phyloP scores from a whole-genome alignment of 2,888 invertebrate genomes.

The Spilarctia lutea region DNA sequence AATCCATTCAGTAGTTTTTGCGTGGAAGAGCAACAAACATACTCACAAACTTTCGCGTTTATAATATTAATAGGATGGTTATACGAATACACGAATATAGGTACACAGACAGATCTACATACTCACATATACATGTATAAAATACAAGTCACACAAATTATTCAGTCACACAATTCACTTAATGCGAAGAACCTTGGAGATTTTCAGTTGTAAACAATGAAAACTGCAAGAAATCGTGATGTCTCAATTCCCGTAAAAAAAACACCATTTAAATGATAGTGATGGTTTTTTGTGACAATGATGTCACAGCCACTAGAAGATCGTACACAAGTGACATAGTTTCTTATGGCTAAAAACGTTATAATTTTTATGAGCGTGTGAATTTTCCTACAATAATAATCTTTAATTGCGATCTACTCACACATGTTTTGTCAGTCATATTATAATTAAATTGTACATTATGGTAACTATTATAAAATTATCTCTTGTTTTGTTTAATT shows the following conservation, averaged over 20 bases:
- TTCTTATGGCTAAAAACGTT: background rate
- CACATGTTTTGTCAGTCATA: slow-evolving; percentile 1
- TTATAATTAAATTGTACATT: slow-evolving; percentile 2
- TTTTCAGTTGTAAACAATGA: background rate
- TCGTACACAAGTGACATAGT: slow-evolving; percentile 18
- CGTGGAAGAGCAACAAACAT: no score
- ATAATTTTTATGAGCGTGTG: slow-evolving; percentile 13
- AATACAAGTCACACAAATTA: no score
- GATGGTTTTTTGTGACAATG: background rate
- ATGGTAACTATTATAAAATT: background rate
- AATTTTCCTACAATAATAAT: slow-evolving; percentile 10
- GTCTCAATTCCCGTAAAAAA: background rate
- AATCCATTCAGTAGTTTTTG: no score
- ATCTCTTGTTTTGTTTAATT: background rate
- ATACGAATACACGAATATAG: no score
- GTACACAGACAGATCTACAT: no score
- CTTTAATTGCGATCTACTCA: slow-evolving; percentile 3
- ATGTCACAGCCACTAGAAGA: background rate
- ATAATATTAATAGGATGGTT: no score
- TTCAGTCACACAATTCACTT: no score
- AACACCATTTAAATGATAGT: background rate
- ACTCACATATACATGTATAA: no score
- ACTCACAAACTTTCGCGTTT: no score
- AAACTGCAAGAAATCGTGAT: background rate
- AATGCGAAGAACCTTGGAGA: background rate